Evolutionary conservation across 2,888 invertebrate genomes (phyloP).

Genomic region (Brachypalpus laphriformis): DNA sequence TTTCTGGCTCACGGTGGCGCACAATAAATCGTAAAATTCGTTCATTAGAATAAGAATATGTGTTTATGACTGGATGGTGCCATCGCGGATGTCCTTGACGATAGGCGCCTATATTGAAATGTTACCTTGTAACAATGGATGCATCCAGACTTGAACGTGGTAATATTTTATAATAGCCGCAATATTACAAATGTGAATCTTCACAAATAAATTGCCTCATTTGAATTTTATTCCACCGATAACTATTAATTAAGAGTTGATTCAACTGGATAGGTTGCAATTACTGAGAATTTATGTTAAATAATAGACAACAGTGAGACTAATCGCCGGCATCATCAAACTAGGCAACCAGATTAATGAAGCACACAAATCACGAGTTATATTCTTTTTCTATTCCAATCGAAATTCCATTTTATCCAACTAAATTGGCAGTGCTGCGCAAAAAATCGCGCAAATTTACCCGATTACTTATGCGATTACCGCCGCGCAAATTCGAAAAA

Average conservation of each 20-base stretch:
- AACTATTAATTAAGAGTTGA: conserved; percentile 8
- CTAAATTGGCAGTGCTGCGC: neutral
- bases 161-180: neutral
- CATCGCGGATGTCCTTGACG: neutral
- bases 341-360: conserved; percentile 10
- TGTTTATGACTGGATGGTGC: neutral
- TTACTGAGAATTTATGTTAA: conserved; percentile 30
- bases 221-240: neutral
- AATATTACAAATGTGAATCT: neutral
- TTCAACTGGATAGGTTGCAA: neutral
- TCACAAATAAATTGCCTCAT: conserved; percentile 18
- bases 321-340: conserved; percentile 20
- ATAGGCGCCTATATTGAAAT: neutral
- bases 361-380: conserved; percentile 19
- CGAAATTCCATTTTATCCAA: neutral
- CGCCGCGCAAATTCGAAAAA: neutral
- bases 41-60: neutral
- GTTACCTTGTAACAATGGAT: neutral
- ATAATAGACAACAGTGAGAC: neutral
- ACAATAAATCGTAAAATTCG: neutral
- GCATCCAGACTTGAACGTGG: neutral
- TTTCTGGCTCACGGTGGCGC: neutral
- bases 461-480: neutral
- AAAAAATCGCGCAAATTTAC: conserved; percentile 9
- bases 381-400: neutral